Conservation (phyloP, 2,888 invertebrate species). For the Cataglyphis rosenhaueri region DNA sequence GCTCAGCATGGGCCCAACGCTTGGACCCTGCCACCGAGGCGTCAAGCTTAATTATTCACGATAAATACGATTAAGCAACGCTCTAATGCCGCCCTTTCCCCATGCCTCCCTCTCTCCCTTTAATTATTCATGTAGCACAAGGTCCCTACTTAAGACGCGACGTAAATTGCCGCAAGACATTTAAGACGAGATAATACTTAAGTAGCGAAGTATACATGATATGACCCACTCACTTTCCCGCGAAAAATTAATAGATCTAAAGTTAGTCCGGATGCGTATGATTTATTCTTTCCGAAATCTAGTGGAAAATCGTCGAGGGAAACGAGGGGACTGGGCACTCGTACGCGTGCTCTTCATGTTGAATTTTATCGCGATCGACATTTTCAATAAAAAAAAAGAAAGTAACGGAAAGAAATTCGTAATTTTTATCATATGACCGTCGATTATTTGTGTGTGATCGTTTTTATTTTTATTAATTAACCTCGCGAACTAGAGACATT, state of each 20-base stretch:
- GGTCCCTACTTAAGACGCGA: constrained; percentile 60
- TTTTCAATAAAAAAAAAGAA: neutral
- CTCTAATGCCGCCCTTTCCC: constrained; percentile 76
- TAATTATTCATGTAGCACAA: constrained; percentile 77
- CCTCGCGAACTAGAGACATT: constrained; percentile 23
- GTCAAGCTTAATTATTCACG: constrained; percentile 79
- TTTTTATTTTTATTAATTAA: constrained; percentile 49
- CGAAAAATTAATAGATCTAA: constrained; percentile 22
- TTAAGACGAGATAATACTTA: constrained; percentile 43
- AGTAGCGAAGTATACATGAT: neutral
- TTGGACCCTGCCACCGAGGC: constrained; percentile 84
- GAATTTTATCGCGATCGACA: constrained; percentile 14
- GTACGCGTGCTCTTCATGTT: constrained; percentile 6
- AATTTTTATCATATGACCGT: constrained; percentile 45
- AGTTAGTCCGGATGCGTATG: constrained; percentile 19
- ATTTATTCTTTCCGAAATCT: constrained; percentile 38
- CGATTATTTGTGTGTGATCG: constrained; percentile 51
- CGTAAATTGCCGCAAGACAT: constrained; percentile 40
- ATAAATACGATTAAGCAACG: constrained; percentile 78
- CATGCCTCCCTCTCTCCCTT: constrained; percentile 57
- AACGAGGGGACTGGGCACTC: neutral
- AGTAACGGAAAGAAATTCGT: constrained; percentile 21
- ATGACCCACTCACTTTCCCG: constrained; percentile 19
- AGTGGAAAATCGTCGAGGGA: neutral
- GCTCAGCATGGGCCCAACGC: constrained; percentile 79